Evolutionary conservation across 2,797 vertebrate genomes (phyloP).

Genomic region (Paedocypris micromegethes): DNA sequence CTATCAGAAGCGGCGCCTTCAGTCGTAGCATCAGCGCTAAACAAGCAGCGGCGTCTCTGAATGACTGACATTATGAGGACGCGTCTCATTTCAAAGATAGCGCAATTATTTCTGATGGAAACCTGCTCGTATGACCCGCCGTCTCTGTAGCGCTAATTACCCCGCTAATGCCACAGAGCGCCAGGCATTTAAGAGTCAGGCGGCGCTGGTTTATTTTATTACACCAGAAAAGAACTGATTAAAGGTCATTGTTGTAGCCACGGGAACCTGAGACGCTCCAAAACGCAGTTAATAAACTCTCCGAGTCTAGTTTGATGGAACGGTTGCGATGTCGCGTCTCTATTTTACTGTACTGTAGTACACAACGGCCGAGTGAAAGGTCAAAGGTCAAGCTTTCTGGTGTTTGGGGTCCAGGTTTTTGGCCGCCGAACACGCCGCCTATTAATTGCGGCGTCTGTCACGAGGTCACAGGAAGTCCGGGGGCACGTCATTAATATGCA

Average conservation of each 20-base stretch:
- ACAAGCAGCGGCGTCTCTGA: background rate
- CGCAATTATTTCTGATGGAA: constrained; percentile 16
- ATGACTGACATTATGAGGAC: background rate
- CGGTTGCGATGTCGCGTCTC: constrained; percentile 11
- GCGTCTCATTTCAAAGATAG: constrained; percentile 4
- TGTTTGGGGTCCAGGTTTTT: constrained; percentile 1
- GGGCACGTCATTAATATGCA: constrained; percentile 57
- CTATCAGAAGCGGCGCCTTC: no score
- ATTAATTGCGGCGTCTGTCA: constrained; percentile 48
- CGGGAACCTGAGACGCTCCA: constrained; percentile 3
- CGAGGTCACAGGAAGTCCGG: constrained; percentile 53
- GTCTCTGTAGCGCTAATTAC: constrained; percentile 16
- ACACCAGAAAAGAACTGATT: background rate
- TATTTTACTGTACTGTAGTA: constrained; percentile 2
- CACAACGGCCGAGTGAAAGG: constrained; percentile 4
- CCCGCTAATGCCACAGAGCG: background rate
- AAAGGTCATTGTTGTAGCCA: constrained; percentile 9
- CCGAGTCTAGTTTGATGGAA: constrained; percentile 11
- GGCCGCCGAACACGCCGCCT: constrained; percentile 27
- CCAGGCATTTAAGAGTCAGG: background rate
- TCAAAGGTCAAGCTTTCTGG: constrained; percentile 16
- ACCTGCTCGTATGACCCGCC: constrained; percentile 6
- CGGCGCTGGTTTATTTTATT: background rate
- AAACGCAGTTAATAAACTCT: constrained; percentile 11
- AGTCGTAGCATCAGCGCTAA: background rate